Base-by-base conservation (phyloP, 1,140 invertebrate genomes). In the Anastrepha obliqua region DNA sequence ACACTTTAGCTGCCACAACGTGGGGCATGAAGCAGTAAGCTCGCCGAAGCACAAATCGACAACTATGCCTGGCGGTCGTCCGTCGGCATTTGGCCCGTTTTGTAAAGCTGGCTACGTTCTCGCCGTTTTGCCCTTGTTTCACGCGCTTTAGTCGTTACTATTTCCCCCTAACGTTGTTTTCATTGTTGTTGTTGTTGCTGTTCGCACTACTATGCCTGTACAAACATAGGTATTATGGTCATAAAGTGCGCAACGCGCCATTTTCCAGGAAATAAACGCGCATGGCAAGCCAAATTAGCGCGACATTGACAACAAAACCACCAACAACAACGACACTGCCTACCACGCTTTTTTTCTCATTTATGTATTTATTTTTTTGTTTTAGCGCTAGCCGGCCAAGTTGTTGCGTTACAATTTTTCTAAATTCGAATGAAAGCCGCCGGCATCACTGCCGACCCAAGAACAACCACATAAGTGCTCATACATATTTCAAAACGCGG, bases 241-340 rank as follows among this genome's bases (percentile, higher is more conserved):
- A 81, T 81, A 81, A 81, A 81, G 74, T 55, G 47, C 74, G 47
- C 15, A 81, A 51, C 11, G 47, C 44, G 47, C 74, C 47, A 81
- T 81, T 81, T 81, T 81, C 74, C 74, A 81, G 74, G 74, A 81
- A 81, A 55, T 55, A 81, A 81, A 81, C 74, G 74, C 74, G 17
- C 74, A 81, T 47, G 47, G 47, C 47, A 81, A 81, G 17, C 74
- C 47, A 81, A 81, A 81, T 81, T 55, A 81, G 74, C 55, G 74
- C 44, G 74, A 81, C 74, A 81, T 81, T 81, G n/a, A 81, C 74
- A 81, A 81, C 74, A 55, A 17, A n/a, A 81, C 20, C 47, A 78
- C 20, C 47, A 81, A 29, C 70, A 5, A n/a, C 15, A 47, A 74
- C 2, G 6, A 74, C 15, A 44, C 11, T 44, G 44, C 44, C 42